These are phyloP conservation scores for Oceanodroma leucorhoa DNA, from an alignment of 2,797 vertebrate species.

Conservation along the genomic window DNA sequence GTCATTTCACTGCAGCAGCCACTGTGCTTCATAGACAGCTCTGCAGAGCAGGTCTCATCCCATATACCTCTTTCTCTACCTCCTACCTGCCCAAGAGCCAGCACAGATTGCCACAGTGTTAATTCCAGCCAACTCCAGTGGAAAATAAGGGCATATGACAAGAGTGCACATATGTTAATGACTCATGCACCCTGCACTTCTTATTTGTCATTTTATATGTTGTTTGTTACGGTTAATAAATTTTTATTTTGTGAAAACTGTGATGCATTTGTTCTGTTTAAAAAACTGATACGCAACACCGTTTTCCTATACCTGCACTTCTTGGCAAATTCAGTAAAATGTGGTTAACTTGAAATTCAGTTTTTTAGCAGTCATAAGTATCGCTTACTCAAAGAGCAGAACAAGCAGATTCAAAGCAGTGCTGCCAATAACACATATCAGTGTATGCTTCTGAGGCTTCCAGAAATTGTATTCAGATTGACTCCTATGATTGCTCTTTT, in stretches of 20 bases:
- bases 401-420: background rate
- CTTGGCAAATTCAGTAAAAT: background rate
- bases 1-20: background rate
- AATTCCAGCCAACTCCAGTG: slow-evolving; percentile 5
- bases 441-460: background rate
- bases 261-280: slow-evolving; percentile 7
- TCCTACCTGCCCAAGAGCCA: background rate
- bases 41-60: background rate
- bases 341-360: background rate
- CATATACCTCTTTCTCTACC: background rate
- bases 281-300: background rate
- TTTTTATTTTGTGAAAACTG: slow-evolving; percentile 14
- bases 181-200: background rate
- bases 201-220: slow-evolving; percentile 11
- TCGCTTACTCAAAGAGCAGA: slow-evolving; percentile 6
- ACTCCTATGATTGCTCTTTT: background rate
- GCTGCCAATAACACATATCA: background rate
- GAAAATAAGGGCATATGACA: slow-evolving; percentile 7
- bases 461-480: slow-evolving; percentile 6
- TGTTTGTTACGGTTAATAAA: slow-evolving; percentile 29
- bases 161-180: slow-evolving; percentile 22
- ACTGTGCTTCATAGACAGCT: background rate
- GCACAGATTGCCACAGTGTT: slow-evolving; percentile 2
- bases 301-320: background rate
- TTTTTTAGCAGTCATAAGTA: background rate